These are phyloP conservation scores for Caerostris darwini DNA, from an alignment of 1,140 invertebrate species.

Conservation along the genomic window DNA sequence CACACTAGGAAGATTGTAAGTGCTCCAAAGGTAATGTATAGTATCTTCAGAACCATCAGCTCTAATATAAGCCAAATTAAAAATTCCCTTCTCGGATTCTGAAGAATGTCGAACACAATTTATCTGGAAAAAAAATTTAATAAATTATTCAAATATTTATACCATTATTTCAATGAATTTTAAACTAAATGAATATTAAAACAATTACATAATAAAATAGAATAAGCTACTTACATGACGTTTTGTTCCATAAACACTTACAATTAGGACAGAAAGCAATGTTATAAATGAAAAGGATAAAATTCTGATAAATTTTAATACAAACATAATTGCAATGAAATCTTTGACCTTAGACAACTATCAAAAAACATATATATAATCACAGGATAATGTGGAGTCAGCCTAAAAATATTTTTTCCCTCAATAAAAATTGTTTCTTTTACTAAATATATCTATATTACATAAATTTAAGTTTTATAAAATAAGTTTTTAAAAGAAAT, in stretches of 20 bases:
- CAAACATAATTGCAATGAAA: too few species aligned
- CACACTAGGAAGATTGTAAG: slow-evolving; percentile 63
- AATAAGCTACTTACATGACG: background rate
- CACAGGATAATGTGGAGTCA: too few species aligned
- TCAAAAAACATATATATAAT: too few species aligned
- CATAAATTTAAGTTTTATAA: too few species aligned
- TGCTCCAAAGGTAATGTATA: slow-evolving; percentile 70
- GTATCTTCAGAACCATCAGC: slow-evolving; percentile 22
- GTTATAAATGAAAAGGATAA: too few species aligned
- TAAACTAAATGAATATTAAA: background rate
- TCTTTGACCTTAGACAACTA: too few species aligned
- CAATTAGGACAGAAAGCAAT: background rate
- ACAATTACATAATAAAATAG: background rate
- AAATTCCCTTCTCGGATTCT: background rate
- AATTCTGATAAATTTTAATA: too few species aligned
- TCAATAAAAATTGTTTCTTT: too few species aligned
- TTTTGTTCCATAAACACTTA: background rate
- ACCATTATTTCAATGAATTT: background rate
- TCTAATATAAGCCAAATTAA: slow-evolving; percentile 37
- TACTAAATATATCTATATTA: too few species aligned
- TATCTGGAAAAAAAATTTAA: slow-evolving; percentile 43
- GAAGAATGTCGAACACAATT: slow-evolving; percentile 2
- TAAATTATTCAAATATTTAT: background rate
- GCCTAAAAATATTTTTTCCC: too few species aligned
- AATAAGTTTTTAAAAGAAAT: too few species aligned